A percentile compares a stretch with the other conserved stretches of the same genome.
Conservation (phyloP, 2,888 invertebrate genomes). For the Onthophagus sagittarius region DNA sequence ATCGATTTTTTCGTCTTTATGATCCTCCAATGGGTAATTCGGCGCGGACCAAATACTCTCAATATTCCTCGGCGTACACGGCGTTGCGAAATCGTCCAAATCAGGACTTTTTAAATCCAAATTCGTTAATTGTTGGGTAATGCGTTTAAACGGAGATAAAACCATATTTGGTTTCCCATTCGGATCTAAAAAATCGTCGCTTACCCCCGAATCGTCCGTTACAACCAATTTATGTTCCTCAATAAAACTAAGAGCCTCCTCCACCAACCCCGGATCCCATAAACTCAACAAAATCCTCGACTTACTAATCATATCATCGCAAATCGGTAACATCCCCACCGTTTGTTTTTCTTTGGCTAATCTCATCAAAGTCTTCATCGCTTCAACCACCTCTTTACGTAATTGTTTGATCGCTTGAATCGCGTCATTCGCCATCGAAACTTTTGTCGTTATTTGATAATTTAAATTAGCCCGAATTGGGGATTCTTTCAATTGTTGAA, state of each 20-base stretch:
- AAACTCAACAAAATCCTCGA: conserved; percentile 74
- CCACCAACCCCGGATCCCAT: conserved; percentile 83
- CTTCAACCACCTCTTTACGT: conserved; percentile 70
- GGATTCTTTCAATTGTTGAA: conserved; percentile 77
- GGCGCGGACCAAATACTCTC: conserved; percentile 60
- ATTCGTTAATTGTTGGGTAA: conserved; percentile 71
- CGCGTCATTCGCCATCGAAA: conserved; percentile 77
- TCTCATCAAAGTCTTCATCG: conserved; percentile 71
- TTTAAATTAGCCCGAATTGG: conserved; percentile 55
- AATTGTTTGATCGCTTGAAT: conserved; percentile 73
- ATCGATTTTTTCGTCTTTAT: conserved; percentile 29
- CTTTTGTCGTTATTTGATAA: conserved; percentile 71
- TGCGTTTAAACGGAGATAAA: conserved; percentile 69
- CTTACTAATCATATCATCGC: conserved; percentile 74
- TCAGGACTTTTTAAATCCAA: conserved; percentile 71
- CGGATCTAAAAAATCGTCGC: conserved; percentile 42
- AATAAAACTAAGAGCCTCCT: conserved; percentile 79
- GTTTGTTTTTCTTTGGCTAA: conserved; percentile 71
- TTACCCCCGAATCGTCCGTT: conserved; percentile 44
- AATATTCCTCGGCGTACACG: conserved; percentile 58
- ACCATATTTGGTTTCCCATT: conserved; percentile 39
- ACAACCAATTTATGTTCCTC: conserved; percentile 67
- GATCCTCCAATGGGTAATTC: conserved; percentile 42
- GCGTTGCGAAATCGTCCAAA: conserved; percentile 67
- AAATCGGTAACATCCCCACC: conserved; percentile 69